Percentiles rank a stretch among this genome's conserved stretches.
phyloP scores from a whole-genome alignment of 2,888 invertebrate genomes.

The Notocelia uddmanniana region DNA sequence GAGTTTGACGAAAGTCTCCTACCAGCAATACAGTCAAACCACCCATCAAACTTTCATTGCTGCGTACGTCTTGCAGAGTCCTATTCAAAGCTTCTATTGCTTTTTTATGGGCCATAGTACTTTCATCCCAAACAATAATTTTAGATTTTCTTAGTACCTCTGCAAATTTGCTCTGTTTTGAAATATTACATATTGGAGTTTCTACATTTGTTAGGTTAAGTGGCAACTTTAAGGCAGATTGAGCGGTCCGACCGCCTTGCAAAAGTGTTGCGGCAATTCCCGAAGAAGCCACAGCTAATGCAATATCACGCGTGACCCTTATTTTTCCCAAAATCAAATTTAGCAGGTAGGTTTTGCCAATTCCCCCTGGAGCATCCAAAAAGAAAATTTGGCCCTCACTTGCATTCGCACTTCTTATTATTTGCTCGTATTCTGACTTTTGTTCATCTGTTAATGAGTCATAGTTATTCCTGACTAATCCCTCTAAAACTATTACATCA shows the following conservation, averaged over 20 bases:
- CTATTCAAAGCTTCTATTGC: too few species aligned
- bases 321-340: neutral
- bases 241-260: neutral
- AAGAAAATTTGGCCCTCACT: too few species aligned
- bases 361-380: neutral
- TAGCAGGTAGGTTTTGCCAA: neutral
- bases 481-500: neutral
- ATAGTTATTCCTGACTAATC: neutral
- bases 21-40: too few species aligned
- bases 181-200: neutral
- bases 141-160: neutral
- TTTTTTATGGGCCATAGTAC: too few species aligned
- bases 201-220: neutral
- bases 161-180: neutral
- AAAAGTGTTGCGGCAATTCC: slow-evolving; percentile 1
- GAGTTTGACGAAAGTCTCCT: too few species aligned
- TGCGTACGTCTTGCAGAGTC: too few species aligned
- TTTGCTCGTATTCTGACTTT: neutral
- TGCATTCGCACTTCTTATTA: too few species aligned
- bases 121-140: too few species aligned
- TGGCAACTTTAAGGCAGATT: neutral
- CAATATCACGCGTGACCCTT: neutral
- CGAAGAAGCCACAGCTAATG: neutral
- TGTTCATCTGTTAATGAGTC: neutral
- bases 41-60: too few species aligned